Evolutionary conservation across 2,888 invertebrate genomes (phyloP), one percentile per base, ranked within the genome.

Genomic region (Rhagium mordax): DNA sequence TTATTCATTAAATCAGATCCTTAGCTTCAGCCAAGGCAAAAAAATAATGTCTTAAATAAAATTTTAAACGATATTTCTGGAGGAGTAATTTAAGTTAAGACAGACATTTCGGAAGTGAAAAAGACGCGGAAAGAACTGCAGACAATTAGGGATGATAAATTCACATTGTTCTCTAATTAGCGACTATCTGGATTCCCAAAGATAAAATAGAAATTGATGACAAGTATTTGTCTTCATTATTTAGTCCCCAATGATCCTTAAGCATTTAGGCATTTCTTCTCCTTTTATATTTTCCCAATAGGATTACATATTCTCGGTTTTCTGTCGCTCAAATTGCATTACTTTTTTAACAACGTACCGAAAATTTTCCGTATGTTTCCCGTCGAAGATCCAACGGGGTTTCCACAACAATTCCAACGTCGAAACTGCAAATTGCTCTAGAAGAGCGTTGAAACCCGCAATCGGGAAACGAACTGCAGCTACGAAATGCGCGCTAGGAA

Each of bases 101-200:
- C 10, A 3, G 33, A 33, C 33, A 55, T 55, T 55, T 55, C 55
- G 1, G 55, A 24, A 21, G 6, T 2, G 2, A 15, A 24, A 55
- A 24, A 24, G n/a, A 13, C 21, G 55, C 5, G 1, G 55, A 59
- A 59, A 33, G 33, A 59, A 29, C 59, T 27, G 29, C 29, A 59
- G 16, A 59, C 27, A 59, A 59, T 7, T 27, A 29, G 16, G 27
- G 27, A 29, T 57, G 27, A 27, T 57, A 15, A 27, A 57, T 21
- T 57, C 27, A 20, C 27, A 59, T 59, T 33, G 27, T 18, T 33
- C 59, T 16, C 29, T 59, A 59, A 59, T 59, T 59, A 59, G 59
- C 29, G 33, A 59, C 18, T 16, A 59, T 59, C 59, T 33, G 10
- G 16, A 33, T 16, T 16, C 29, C 59, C 59, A 1, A 59, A 29